Percentiles rank a stretch among this genome's conserved stretches.
Evolutionary conservation across 2,797 vertebrate species (phyloP).

Genomic region (Cryptoprocta ferox): DNA sequence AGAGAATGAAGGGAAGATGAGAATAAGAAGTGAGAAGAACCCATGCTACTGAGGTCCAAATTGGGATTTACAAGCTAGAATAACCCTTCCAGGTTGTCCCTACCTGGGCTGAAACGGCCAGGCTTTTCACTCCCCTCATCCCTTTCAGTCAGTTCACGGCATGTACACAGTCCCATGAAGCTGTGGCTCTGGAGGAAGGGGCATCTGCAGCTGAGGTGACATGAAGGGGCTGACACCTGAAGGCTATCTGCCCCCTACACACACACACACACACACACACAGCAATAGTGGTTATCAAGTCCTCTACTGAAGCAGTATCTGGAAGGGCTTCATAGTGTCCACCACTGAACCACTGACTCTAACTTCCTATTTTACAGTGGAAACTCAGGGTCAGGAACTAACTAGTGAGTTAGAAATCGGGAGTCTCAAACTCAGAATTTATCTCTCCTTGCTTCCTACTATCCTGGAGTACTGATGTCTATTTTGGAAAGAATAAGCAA

Average conservation of each 20-base stretch:
- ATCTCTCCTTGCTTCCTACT: not conserved
- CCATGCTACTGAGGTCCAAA: not conserved
- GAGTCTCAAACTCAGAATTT: not conserved
- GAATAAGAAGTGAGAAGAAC: not conserved
- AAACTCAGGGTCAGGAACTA: not conserved
- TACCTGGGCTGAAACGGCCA: not conserved
- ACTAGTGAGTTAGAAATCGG: not conserved
- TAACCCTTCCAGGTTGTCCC: not conserved
- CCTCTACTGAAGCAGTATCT: not conserved
- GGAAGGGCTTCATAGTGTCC: not conserved
- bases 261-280: not conserved
- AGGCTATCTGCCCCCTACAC: not conserved
- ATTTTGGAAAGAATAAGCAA: slow-evolving; percentile 21
- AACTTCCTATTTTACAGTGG: not conserved
- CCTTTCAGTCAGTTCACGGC: not conserved
- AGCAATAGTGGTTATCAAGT: not conserved
- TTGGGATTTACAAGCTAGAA: not conserved
- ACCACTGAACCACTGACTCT: not conserved
- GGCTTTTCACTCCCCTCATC: not conserved
- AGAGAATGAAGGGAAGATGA: not conserved
- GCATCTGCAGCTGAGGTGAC: not conserved
- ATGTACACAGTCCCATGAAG: not conserved
- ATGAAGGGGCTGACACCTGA: not conserved
- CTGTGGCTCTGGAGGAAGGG: not conserved
- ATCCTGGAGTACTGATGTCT: not conserved